These are phyloP conservation scores for Drosophila antonietae DNA, from an alignment of 2,888 invertebrate genomes.

Conservation along the genomic window DNA sequence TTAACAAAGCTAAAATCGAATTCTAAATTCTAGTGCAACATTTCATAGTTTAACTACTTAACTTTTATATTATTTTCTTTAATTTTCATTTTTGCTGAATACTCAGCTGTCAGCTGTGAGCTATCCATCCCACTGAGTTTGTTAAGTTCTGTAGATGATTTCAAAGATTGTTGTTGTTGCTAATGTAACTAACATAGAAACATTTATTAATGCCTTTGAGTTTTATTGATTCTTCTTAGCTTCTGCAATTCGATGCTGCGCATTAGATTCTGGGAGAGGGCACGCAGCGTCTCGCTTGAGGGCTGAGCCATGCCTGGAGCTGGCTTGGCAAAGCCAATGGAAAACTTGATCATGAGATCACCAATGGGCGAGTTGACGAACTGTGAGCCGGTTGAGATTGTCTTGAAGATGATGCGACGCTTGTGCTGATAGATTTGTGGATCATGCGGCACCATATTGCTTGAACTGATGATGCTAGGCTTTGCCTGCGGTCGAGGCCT, in stretches of 20 bases:
- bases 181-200: conserved; percentile 1
- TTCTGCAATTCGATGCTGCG: conserved; percentile 64
- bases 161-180: not conserved
- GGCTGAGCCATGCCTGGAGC: not conserved
- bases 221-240: conserved; percentile 44
- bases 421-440: conserved; percentile 59
- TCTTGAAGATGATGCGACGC: conserved; percentile 71
- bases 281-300: conserved; percentile 51
- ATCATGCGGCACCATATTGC: conserved; percentile 36
- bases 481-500: conserved; percentile 16
- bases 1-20: conserved; percentile 8
- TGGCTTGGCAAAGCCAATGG: conserved; percentile 79
- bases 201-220: conserved; percentile 34
- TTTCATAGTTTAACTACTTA: no score
- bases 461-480: conserved; percentile 12
- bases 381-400: conserved; percentile 77
- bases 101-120: not conserved
- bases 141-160: not conserved
- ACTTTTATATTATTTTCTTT: no score
- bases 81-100: no score
- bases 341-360: conserved; percentile 80
- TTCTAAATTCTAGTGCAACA: not conserved
- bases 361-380: conserved; percentile 81
- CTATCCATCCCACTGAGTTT: not conserved
- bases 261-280: conserved; percentile 59